phyloP scores from a whole-genome alignment of 2,113 vertebrate genomes.

The Anolis sagrei region DNA sequence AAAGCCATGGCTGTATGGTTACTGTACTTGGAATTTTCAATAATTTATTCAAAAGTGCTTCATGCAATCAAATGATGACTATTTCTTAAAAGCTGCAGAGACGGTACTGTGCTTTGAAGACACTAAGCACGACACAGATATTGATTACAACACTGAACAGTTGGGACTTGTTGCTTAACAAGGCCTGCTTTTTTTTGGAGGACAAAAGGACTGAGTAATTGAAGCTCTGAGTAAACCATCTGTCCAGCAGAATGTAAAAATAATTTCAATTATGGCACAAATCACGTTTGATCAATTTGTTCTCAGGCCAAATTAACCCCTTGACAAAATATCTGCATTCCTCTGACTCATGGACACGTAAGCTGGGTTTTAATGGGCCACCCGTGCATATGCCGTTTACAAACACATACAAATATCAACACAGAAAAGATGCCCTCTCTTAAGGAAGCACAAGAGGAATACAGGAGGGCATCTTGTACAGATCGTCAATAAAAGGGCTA shows the following conservation, averaged over 20 bases:
- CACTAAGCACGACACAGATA: slow-evolving; percentile 34
- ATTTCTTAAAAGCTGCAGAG: slow-evolving; percentile 38
- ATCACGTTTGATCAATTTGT: not conserved
- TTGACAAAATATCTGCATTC: slow-evolving; percentile 27
- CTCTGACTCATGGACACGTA: not conserved
- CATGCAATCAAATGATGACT: slow-evolving; percentile 61
- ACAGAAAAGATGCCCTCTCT: not conserved
- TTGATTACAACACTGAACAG: not conserved
- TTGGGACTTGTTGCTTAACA: not conserved
- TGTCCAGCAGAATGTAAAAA: not conserved
- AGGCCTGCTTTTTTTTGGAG: not conserved
- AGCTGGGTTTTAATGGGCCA: not conserved
- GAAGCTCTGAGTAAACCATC: slow-evolving; percentile 23
- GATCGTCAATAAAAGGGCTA: not conserved
- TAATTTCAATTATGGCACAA: slow-evolving; percentile 6
- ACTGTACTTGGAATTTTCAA: slow-evolving; percentile 45
- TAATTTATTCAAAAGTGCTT: slow-evolving; percentile 63
- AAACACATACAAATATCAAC: slow-evolving; percentile 3
- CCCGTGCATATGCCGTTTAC: not conserved
- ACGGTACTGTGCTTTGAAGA: slow-evolving; percentile 27
- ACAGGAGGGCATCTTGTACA: not conserved
- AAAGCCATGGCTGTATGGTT: slow-evolving; percentile 44
- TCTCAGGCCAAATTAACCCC: not conserved
- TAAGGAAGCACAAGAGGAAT: not conserved
- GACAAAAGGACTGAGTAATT: not conserved